Evolutionary conservation across 2,888 invertebrate genomes (phyloP), one percentile per base, ranked within the genome.

Genomic region (Listrodromus nycthemerus): DNA sequence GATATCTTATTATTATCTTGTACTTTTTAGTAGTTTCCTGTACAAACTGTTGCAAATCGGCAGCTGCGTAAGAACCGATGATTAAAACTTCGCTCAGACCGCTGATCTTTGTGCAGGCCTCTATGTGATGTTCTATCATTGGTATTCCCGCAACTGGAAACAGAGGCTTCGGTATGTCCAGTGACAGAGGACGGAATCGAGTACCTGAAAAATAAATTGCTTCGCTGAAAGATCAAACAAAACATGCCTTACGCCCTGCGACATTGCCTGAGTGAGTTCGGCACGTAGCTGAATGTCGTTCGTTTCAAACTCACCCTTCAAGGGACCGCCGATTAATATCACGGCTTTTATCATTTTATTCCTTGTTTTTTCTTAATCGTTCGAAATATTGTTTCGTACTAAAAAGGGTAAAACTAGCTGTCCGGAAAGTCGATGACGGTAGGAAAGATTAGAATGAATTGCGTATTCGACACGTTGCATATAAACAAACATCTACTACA

Each of bases 61-160:
- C 95, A 0, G 96, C 95, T 0, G 97, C 97, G 93, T 99, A 99
- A 61, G 98, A 98, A 0, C 99, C 99, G 84, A 99, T 97, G 74
- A 99, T 95, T 8, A 99, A 95, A 75, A 99, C 97, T 94, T 99
- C 99, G 90, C 96, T 96, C 87, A 99, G 95, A 80, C 96, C 96
- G 27, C 96, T 94, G 27, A 99, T 94, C 92, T 96, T 95, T 37
- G 95, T 95, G 91, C 99, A 98, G 66, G 99, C 98, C 93, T 99
- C 98, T 73, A 99, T 98, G 91, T 99, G 98, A 92, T 99, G 99
- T 92, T 99, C 98, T 83, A 99, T 98, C 84, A 99, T 95, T 0
- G 99, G 99, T 55, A 98, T 94, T 0, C 99, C 99, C 71, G 99
- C 99, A 16, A 99, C 97, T 0, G 99, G 99, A 93, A 99, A 99